A percentile compares a stretch with the other conserved stretches of the same genome.
Evolutionary conservation across 2,797 vertebrate species (phyloP).

Genomic region (Acestrorhynchus altus): DNA sequence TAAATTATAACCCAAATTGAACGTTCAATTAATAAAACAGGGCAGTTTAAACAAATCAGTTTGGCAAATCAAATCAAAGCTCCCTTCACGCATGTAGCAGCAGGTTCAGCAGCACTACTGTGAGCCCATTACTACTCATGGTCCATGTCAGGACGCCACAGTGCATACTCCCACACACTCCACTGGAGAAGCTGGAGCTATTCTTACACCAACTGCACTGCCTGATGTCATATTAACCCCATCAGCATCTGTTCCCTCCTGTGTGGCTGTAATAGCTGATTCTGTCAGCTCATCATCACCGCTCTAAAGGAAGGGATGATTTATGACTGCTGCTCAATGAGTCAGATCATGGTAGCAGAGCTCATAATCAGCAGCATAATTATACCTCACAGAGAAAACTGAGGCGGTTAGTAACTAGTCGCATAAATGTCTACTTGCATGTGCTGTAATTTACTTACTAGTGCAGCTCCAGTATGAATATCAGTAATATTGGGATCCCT

Average conservation of each 20-base stretch:
- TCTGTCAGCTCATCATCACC: conserved; percentile 10
- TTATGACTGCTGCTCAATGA: conserved; percentile 21
- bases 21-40: neutral
- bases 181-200: conserved; percentile 13
- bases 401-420: conserved; percentile 27
- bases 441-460: no score
- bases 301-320: conserved; percentile 26
- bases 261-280: conserved; percentile 19
- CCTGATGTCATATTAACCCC: conserved; percentile 25
- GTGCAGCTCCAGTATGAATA: no score
- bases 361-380: conserved; percentile 28
- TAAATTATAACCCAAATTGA: neutral
- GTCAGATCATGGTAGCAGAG: conserved; percentile 15
- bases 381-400: conserved; percentile 13
- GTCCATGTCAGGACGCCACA: conserved; percentile 28
- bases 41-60: neutral
- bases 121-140: neutral
- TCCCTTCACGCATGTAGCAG: neutral
- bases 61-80: neutral
- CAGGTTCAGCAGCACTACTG: neutral
- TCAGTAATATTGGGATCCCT: no score
- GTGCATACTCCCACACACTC: conserved; percentile 8
- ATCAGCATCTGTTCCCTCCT: conserved; percentile 2
- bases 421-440: no score
- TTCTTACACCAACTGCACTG: conserved; percentile 16